Base-by-base conservation (phyloP, 2,888 invertebrate genomes). In the Cryptus viduatorius region DNA sequence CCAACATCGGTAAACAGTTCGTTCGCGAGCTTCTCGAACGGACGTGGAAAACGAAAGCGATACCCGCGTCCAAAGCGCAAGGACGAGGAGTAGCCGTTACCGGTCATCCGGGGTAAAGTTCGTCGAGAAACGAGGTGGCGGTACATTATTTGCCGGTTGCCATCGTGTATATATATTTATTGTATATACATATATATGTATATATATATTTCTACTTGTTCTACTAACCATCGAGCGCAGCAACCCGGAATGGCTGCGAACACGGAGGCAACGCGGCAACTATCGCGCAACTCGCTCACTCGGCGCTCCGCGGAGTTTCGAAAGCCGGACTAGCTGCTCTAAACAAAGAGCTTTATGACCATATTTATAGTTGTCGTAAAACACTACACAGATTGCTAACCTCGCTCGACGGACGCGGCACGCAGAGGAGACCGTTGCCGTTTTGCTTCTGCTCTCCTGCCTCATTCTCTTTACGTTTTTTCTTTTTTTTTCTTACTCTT, bases 321-420 rank as follows among this genome's bases (percentile, higher is more conserved):
- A 92, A 91, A 92, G 91, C 90, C 91, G 90, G 90, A 90, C 91
- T 91, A 90, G 90, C 89, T 89, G 90, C 90, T 92, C 91, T 91
- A 92, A 92, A 92, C 92, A 90, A 91, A 93, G 92, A 92, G 91
- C 91, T 93, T 93, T 93, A 93, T 90, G 89, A 89, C 89, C 91
- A 91, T 92, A 93, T 93, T 93, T 93, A 93, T 93, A 92, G 93
- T 92, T 92, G 92, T 92, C 93, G 92, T 93, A 93, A 93, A 93
- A 93, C 91, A 92, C 92, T 92, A 91, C 90, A 89, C 91, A 92
- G 92, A 93, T 93, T 92, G 92, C 92, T 90, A 91, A 91, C 91
- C 91, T 91, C 91, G 90, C 89, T 89, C 88, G 85, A 77, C 86
- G 78, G 64, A 77, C 83, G 76, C 84, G 53, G 84, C 80, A 80